A percentile compares a stretch with the other conserved stretches of the same genome.
phyloP scores from a whole-genome alignment of 2,888 invertebrate species.

The Phyto melanocephala region DNA sequence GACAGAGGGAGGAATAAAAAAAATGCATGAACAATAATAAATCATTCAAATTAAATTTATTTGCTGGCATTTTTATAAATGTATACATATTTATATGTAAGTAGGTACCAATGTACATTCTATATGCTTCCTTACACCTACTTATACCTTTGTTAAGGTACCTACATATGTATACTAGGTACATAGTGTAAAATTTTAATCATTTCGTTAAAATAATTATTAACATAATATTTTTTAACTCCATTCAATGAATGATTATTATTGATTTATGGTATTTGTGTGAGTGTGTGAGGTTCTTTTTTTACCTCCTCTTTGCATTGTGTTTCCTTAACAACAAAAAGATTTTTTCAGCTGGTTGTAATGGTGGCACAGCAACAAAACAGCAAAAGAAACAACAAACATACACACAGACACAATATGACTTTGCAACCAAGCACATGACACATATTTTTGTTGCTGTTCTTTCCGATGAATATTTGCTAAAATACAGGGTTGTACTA shows the following conservation, averaged over 20 bases:
- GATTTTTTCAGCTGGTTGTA: slow-evolving; percentile 7
- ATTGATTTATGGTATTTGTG: slow-evolving; percentile 39
- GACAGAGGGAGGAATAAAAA: too few relatives aligned
- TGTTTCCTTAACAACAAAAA: slow-evolving; percentile 26
- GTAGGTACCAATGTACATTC: too few relatives aligned
- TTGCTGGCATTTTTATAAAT: too few relatives aligned
- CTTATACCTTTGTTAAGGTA: too few relatives aligned
- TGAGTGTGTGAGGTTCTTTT: neutral
- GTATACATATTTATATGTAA: too few relatives aligned
- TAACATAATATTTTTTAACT: neutral
- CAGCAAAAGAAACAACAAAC: slow-evolving; percentile 13
- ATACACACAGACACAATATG: slow-evolving; percentile 7
- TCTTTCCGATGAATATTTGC: neutral
- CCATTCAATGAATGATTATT: slow-evolving; percentile 12
- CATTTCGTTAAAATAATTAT: too few relatives aligned
- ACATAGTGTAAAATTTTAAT: too few relatives aligned
- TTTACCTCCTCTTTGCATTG: slow-evolving; percentile 19
- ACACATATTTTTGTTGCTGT: slow-evolving; percentile 39
- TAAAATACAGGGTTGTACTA: slow-evolving; percentile 34
- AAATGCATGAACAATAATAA: too few relatives aligned
- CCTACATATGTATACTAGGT: too few relatives aligned
- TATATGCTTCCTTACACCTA: too few relatives aligned
- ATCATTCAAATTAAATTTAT: too few relatives aligned
- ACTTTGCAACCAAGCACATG: slow-evolving; percentile 28
- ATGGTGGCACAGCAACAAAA: slow-evolving; percentile 47